phyloP scores from a whole-genome alignment of 2,888 invertebrate species.

The Kryphioiulus occultus region DNA sequence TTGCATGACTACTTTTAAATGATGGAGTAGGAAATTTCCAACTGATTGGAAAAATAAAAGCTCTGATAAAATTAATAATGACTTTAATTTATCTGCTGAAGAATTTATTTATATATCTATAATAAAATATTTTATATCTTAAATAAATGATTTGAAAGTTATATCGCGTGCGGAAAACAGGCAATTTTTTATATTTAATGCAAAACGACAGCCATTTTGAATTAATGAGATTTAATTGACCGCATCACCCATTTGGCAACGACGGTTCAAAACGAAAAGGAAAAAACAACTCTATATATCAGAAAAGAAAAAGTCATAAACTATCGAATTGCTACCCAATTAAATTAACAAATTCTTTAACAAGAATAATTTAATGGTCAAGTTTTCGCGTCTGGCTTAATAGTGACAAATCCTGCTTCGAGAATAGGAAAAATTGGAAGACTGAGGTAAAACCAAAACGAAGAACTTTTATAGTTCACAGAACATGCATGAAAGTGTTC shows the following conservation, averaged over 20 bases:
- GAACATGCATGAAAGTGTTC: too few relatives aligned
- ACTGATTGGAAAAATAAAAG: neutral
- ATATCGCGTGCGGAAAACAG: neutral
- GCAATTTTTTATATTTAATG: constrained; percentile 28
- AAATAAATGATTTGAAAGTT: constrained; percentile 11
- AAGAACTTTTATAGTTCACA: too few relatives aligned
- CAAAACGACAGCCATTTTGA: constrained; percentile 20
- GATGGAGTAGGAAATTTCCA: constrained; percentile 36
- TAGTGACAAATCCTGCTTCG: neutral
- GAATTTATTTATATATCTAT: neutral
- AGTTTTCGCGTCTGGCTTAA: neutral
- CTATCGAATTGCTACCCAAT: constrained; percentile 6
- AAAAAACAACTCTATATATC: neutral
- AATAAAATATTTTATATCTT: constrained; percentile 26
- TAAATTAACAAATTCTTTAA: constrained; percentile 13
- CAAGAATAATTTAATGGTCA: neutral
- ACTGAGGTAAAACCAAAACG: too few relatives aligned
- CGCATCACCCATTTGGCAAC: constrained; percentile 20
- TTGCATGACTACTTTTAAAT: constrained; percentile 36
- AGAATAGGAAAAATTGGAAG: neutral
- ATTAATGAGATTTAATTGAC: constrained; percentile 39
- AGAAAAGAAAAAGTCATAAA: neutral
- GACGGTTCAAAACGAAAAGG: neutral
- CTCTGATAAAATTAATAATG: constrained; percentile 21
- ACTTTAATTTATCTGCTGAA: constrained; percentile 12